Evolutionary conservation across 2,888 invertebrate species (phyloP).

Genomic region (Andrena marginata): DNA sequence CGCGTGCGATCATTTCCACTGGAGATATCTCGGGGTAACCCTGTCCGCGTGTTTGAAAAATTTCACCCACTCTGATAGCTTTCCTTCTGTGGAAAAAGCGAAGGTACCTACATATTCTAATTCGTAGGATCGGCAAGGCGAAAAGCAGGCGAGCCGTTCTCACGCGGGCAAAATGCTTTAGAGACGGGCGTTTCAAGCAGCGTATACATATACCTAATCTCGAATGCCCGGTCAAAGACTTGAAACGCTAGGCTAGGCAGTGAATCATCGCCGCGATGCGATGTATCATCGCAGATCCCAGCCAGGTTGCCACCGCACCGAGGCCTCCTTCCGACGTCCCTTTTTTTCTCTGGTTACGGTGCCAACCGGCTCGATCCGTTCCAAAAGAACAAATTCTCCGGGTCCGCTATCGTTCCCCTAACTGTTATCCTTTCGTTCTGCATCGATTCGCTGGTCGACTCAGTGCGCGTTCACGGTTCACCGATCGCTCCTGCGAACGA

Average conservation of each 20-base stretch:
- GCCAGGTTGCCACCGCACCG: conserved; percentile 9
- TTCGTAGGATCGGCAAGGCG: no score
- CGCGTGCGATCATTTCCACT: background rate
- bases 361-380: background rate
- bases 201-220: background rate
- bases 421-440: conserved; percentile 31
- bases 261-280: conserved; percentile 30
- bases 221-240: conserved; percentile 20
- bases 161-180: no score
- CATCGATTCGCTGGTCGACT: background rate
- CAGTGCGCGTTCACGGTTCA: background rate
- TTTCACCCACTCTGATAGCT: no score
- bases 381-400: conserved; percentile 33
- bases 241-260: conserved; percentile 20
- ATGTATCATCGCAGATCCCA: background rate
- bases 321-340: background rate
- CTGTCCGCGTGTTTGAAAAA: no score
- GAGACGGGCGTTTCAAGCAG: background rate
- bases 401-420: conserved; percentile 10
- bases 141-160: no score
- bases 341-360: background rate
- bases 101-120: no score
- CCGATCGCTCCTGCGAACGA: background rate
- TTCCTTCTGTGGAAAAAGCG: no score
- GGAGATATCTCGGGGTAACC: background rate